Percentiles rank a stretch among this genome's conserved stretches.
phyloP scores from a whole-genome alignment of 2,797 vertebrate genomes.

The Ara ararauna region DNA sequence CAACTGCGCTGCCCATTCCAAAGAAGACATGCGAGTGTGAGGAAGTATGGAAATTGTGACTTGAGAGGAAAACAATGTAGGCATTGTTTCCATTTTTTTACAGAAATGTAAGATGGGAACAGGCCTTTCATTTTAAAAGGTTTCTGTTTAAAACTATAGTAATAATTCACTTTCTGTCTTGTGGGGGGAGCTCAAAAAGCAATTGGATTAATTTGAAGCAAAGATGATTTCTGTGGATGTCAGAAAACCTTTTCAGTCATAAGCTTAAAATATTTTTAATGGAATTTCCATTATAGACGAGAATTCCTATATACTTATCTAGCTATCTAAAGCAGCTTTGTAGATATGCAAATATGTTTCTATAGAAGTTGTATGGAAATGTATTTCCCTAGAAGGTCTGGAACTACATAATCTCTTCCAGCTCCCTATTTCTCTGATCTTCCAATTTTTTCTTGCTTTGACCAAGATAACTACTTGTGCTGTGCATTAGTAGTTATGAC shows the following conservation, averaged over 20 bases:
- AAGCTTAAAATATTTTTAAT: background rate
- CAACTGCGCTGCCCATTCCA: background rate
- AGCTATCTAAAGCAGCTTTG: background rate
- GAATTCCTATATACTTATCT: background rate
- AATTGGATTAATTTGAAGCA: background rate
- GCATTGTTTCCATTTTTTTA: background rate
- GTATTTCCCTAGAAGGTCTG: background rate
- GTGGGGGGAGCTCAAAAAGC: background rate
- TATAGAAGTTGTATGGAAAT: background rate
- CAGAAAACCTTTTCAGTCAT: background rate
- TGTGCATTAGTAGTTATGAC: background rate
- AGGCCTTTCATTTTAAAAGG: background rate
- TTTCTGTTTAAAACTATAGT: background rate
- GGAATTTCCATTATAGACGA: background rate
- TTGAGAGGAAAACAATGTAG: background rate
- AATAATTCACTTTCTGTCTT: background rate
- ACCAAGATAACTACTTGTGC: background rate
- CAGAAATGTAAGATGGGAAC: background rate
- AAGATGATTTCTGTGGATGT: background rate
- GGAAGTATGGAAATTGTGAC: background rate
- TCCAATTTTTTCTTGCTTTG: background rate
- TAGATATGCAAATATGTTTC: conserved; percentile 26
- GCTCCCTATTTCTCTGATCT: background rate
- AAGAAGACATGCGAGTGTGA: background rate
- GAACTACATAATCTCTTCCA: background rate